phyloP scores from a whole-genome alignment of 1,140 invertebrate genomes.

The Gerris buenoi region DNA sequence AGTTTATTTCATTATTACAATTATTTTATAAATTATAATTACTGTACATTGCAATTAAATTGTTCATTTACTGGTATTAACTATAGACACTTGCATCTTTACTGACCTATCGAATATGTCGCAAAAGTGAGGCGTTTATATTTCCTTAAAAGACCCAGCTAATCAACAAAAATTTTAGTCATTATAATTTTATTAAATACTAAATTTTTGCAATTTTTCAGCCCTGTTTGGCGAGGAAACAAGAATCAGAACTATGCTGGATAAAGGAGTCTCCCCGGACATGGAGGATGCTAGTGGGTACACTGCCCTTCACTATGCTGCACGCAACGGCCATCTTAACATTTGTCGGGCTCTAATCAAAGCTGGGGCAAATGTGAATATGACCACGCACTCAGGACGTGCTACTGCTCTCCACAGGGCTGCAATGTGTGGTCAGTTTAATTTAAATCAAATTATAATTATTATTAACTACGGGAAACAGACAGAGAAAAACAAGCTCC shows the following conservation, averaged over 20 bases:
- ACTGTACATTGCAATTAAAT: too few relatives aligned
- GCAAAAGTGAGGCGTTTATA: too few relatives aligned
- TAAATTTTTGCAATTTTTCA: too few relatives aligned
- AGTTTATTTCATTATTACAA: too few relatives aligned
- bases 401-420: conserved; percentile 72
- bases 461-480: neutral
- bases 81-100: too few relatives aligned
- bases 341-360: conserved; percentile 52
- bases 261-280: conserved; percentile 33
- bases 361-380: conserved; percentile 53
- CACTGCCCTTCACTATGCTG: conserved; percentile 71
- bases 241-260: conserved; percentile 39
- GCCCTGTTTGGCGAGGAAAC: conserved; percentile 49
- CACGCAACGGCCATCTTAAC: conserved; percentile 52
- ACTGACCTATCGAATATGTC: too few relatives aligned
- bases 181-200: too few relatives aligned
- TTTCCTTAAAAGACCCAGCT: too few relatives aligned
- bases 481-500: too few relatives aligned
- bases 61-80: too few relatives aligned
- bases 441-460: neutral
- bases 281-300: conserved; percentile 49
- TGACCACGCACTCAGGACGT: conserved; percentile 48
- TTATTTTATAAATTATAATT: too few relatives aligned
- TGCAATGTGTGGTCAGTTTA: conserved; percentile 43
- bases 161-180: too few relatives aligned